Conservation (phyloP, 2,888 invertebrate species). For the Taphrorychus bicolor region DNA sequence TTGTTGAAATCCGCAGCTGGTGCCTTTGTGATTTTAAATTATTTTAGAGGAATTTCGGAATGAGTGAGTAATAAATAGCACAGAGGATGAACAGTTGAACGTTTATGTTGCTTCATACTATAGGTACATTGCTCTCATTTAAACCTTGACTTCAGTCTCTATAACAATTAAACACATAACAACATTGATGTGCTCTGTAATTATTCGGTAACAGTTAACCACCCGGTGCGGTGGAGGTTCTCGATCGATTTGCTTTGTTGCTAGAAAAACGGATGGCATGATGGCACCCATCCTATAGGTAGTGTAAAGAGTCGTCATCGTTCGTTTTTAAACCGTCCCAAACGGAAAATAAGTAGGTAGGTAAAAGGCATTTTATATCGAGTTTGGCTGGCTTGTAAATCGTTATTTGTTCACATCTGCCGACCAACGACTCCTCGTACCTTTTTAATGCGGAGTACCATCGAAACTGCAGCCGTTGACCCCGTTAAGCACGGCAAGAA, state of each 20-base stretch:
- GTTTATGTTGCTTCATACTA: too few species aligned
- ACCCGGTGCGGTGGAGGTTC: too few species aligned
- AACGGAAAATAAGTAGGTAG: conserved; percentile 5
- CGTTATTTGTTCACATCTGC: conserved; percentile 23
- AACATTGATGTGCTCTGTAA: too few species aligned
- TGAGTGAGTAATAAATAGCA: conserved; percentile 15
- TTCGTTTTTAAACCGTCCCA: not conserved
- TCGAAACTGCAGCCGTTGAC: conserved; percentile 24
- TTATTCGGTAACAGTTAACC: too few species aligned
- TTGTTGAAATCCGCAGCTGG: conserved; percentile 13
- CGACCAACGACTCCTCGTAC: conserved; percentile 12
- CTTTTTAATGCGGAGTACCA: conserved; percentile 19
- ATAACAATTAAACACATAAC: too few species aligned
- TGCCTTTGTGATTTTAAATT: not conserved
- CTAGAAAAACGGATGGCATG: too few species aligned
- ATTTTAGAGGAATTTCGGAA: conserved; percentile 13
- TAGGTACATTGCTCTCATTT: too few species aligned
- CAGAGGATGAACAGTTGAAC: too few species aligned
- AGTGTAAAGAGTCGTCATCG: not conserved
- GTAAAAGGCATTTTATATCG: conserved; percentile 11
- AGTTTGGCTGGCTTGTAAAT: conserved; percentile 9
- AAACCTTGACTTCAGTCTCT: too few species aligned
- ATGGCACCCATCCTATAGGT: not conserved
- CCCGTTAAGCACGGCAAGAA: conserved; percentile 11
- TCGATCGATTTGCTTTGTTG: too few species aligned